A percentile compares a stretch with the other conserved stretches of the same genome.
Evolutionary conservation across 2,888 invertebrate genomes (phyloP).

Genomic region (Pseudoips prasinana): DNA sequence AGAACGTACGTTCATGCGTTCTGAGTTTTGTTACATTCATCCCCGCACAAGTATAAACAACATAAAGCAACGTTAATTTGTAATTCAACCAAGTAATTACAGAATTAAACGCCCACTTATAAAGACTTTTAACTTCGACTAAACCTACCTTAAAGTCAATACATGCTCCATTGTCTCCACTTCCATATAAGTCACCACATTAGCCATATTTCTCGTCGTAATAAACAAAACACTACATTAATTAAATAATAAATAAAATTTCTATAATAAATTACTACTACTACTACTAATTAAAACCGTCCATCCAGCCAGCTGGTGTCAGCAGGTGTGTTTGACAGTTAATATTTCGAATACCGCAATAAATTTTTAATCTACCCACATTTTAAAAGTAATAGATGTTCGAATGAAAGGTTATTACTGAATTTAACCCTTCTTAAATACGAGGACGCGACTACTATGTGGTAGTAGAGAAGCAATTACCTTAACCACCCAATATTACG

Average conservation of each 20-base stretch:
- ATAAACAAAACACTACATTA: conserved; percentile 12
- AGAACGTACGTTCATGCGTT: no score
- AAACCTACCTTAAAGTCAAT: conserved; percentile 51
- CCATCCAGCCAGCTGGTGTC: conserved; percentile 37
- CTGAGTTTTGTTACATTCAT: no score
- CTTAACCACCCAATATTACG: no score
- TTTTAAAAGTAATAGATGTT: conserved; percentile 2
- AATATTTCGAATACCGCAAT: conserved; percentile 19
- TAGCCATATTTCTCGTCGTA: conserved; percentile 36
- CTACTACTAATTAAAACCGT: conserved; percentile 19
- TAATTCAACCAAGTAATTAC: no score
- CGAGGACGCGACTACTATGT: no score
- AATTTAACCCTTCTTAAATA: no score
- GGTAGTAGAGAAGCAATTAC: no score
- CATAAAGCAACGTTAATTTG: no score
- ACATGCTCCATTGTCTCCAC: conserved; percentile 55
- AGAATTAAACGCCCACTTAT: no score
- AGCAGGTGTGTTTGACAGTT: conserved; percentile 18
- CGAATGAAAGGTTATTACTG: no score
- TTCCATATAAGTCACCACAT: conserved; percentile 37
- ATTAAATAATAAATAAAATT: conserved; percentile 17
- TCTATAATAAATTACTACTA: conserved; percentile 16
- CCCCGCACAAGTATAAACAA: no score
- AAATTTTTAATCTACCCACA: conserved; percentile 15
- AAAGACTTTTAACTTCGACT: no score